Evolutionary conservation across 2,888 invertebrate species (phyloP).

Genomic region (Thysanoteuthis rhombus): DNA sequence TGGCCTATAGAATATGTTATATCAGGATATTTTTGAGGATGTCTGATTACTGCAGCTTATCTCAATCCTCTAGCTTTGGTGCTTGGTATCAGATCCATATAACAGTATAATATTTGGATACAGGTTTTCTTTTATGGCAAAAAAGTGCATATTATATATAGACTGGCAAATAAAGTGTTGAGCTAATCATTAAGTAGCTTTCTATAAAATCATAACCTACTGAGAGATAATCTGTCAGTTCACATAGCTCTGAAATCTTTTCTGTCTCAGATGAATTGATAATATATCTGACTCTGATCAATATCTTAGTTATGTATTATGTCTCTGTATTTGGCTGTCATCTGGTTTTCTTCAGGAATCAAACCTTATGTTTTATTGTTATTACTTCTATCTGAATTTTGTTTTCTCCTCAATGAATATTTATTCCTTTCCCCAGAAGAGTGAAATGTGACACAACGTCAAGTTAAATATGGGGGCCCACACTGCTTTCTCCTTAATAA

Average conservation of each 20-base stretch:
- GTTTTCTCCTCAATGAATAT: too few species aligned
- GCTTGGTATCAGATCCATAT: background rate
- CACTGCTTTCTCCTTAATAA: background rate
- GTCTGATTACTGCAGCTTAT: background rate
- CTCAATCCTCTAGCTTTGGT: background rate
- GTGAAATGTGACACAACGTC: too few species aligned
- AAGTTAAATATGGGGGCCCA: too few species aligned
- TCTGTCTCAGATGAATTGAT: background rate
- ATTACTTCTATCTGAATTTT: background rate
- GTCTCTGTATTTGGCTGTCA: background rate
- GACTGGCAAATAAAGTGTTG: background rate
- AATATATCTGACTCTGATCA: background rate
- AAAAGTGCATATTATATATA: background rate
- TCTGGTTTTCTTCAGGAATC: background rate
- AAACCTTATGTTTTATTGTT: background rate
- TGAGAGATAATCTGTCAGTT: background rate
- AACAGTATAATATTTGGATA: background rate
- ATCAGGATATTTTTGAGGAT: background rate
- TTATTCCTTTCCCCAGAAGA: too few species aligned
- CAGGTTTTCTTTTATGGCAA: background rate
- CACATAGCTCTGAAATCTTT: background rate
- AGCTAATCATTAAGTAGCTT: background rate
- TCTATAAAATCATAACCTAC: background rate
- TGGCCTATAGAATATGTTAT: background rate
- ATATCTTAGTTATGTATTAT: background rate